Evolutionary conservation across 2,113 vertebrate species (phyloP).

Genomic region (Sakesphorus luctuosus): DNA sequence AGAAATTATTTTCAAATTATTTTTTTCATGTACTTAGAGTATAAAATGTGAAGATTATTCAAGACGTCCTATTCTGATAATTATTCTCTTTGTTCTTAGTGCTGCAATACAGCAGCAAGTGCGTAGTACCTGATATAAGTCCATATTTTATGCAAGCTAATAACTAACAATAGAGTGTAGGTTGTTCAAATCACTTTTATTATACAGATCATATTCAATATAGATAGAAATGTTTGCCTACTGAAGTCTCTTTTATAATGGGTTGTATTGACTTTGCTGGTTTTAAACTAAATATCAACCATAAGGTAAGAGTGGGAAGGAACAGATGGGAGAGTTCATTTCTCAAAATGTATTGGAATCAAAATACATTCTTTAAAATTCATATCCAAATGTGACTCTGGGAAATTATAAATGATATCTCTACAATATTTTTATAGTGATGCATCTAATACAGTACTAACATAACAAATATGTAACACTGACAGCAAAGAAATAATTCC

Average conservation of each 20-base stretch:
- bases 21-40: background rate
- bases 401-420: conserved; percentile 61
- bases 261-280: conserved; percentile 44
- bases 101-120: background rate
- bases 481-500: background rate
- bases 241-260: conserved; percentile 49
- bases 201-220: conserved; percentile 25
- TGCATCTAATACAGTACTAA: conserved; percentile 6
- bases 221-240: conserved; percentile 19
- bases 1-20: conserved; percentile 2
- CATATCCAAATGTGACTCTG: conserved; percentile 31
- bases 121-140: background rate
- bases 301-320: conserved; percentile 67
- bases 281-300: conserved; percentile 58
- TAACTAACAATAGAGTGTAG: background rate
- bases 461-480: background rate
- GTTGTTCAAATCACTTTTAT: conserved; percentile 35
- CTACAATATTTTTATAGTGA: conserved; percentile 14
- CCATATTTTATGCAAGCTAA: conserved; percentile 8
- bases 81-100: conserved; percentile 12
- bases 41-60: conserved; percentile 13
- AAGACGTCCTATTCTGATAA: background rate
- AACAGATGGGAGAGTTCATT: conserved; percentile 62
- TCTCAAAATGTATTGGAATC: conserved; percentile 47
- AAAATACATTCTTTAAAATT: conserved; percentile 62